phyloP scores from a whole-genome alignment of 2,888 invertebrate genomes.

The Pammene fasciana region DNA sequence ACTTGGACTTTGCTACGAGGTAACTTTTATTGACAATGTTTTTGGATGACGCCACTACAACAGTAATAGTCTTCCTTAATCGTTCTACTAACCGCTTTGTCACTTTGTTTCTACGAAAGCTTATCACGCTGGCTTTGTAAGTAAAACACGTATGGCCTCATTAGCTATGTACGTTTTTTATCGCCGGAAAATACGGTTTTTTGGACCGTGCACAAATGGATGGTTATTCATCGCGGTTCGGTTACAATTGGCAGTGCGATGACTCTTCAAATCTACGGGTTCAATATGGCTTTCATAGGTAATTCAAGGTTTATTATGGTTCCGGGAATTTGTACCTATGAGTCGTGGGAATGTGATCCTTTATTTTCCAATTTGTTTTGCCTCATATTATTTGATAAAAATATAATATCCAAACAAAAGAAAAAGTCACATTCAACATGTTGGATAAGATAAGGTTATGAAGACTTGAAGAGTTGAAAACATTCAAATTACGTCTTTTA shows the following conservation, averaged over 20 bases:
- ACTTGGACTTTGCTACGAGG: background rate
- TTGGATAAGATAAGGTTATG: no score
- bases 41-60: constrained; percentile 18
- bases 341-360: background rate
- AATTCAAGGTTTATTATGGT: background rate
- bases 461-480: no score
- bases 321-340: background rate
- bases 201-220: constrained; percentile 36
- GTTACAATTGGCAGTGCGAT: constrained; percentile 29
- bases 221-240: constrained; percentile 33
- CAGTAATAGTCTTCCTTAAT: constrained; percentile 30
- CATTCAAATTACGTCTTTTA: no score
- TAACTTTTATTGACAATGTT: background rate
- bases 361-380: background rate
- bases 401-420: background rate
- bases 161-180: constrained; percentile 41
- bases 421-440: no score
- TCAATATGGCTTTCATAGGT: background rate
- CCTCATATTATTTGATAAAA: background rate
- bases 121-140: constrained; percentile 39
- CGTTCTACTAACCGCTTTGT: constrained; percentile 41
- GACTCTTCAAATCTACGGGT: constrained; percentile 18
- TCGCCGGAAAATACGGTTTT: constrained; percentile 42
- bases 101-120: constrained; percentile 43
- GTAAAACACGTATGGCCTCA: constrained; percentile 42